These are phyloP conservation scores for Casuarius casuarius DNA, from an alignment of 2,113 vertebrate genomes.

Conservation along the genomic window DNA sequence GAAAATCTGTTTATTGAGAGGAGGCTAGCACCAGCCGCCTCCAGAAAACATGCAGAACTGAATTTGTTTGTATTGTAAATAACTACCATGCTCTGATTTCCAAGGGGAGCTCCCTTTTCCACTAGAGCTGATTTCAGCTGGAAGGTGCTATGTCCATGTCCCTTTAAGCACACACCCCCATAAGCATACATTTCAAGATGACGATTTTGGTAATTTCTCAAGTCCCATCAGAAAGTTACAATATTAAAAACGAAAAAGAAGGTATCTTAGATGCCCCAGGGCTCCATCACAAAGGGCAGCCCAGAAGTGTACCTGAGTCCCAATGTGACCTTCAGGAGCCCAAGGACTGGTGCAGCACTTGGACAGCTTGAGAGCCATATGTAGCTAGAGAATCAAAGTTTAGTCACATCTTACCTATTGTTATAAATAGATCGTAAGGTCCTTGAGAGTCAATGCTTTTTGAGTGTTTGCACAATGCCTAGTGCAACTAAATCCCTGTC, in stretches of 20 bases:
- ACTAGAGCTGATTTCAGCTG: neutral
- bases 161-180: neutral
- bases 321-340: neutral
- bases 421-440: constrained; percentile 18
- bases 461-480: neutral
- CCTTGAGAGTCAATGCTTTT: neutral
- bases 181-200: neutral
- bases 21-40: neutral
- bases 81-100: constrained; percentile 8
- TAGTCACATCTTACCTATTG: constrained; percentile 10
- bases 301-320: neutral
- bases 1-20: neutral
- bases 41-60: neutral
- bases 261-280: neutral
- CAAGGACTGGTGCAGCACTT: neutral
- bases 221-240: neutral
- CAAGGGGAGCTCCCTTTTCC: neutral
- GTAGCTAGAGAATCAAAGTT: constrained; percentile 39
- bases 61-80: neutral
- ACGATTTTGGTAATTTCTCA: neutral
- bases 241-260: neutral
- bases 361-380: constrained; percentile 38
- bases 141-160: neutral
- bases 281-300: neutral
- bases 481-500: neutral